Conservation (phyloP, 2,797 vertebrate genomes). For the Enteromius trimaculatus region DNA sequence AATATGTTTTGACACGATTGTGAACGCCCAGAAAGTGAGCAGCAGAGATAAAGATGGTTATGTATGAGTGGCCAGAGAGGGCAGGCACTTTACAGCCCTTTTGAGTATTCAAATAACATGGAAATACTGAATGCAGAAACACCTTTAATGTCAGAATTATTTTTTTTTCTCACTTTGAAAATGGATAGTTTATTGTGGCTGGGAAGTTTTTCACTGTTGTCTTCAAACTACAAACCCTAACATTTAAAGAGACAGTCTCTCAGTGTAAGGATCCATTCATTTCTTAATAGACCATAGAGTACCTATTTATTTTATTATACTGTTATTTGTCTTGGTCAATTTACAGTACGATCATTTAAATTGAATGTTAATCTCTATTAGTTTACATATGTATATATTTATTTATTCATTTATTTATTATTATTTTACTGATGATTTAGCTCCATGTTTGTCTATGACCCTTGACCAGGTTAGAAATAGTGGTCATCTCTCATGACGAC, state of each 20-base stretch:
- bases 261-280: neutral
- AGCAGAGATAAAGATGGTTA: slow-evolving; percentile 73
- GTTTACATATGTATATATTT: neutral
- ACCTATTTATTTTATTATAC: neutral
- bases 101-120: slow-evolving; percentile 33
- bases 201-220: slow-evolving; percentile 1
- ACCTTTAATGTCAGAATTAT: neutral
- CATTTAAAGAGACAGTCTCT: neutral
- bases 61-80: slow-evolving; percentile 52
- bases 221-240: neutral
- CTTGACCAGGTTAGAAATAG: slow-evolving; percentile 10
- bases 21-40: slow-evolving; percentile 73
- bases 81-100: neutral
- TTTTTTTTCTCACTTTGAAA: slow-evolving; percentile 10
- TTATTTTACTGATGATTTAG: neutral
- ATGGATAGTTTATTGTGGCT: neutral
- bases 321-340: neutral
- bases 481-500: neutral
- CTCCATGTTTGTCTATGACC: neutral
- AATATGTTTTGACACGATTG: slow-evolving; percentile 79
- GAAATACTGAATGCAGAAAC: slow-evolving; percentile 8
- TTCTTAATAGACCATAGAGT: neutral
- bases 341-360: neutral
- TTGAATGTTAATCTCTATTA: neutral
- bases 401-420: neutral